Conservation (phyloP, 2,113 vertebrate genomes). For the Kryptolebias marmoratus region DNA sequence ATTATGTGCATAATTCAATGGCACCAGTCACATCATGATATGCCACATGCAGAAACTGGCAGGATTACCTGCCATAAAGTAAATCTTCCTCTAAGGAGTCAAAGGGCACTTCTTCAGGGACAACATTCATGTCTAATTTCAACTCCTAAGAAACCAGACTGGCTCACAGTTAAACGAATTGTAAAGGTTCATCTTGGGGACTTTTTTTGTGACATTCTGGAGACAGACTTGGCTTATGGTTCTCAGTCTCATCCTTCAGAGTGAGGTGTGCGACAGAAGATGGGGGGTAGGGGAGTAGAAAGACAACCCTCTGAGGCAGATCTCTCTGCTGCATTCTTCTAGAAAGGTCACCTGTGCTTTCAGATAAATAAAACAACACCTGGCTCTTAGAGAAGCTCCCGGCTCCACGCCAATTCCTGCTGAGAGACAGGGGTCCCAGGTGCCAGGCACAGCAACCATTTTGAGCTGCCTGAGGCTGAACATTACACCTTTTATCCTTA, state of each 20-base stretch:
- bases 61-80: background rate
- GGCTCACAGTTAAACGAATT: slow-evolving; percentile 23
- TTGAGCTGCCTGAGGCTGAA: slow-evolving; percentile 69
- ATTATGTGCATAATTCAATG: background rate
- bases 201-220: slow-evolving; percentile 25
- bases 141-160: slow-evolving; percentile 15
- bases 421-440: slow-evolving; percentile 71
- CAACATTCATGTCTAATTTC: slow-evolving; percentile 3
- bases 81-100: background rate
- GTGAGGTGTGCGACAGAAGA: slow-evolving; percentile 54
- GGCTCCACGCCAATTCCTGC: slow-evolving; percentile 64
- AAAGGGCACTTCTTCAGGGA: background rate
- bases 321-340: slow-evolving; percentile 58
- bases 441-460: slow-evolving; percentile 68
- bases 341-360: slow-evolving; percentile 74
- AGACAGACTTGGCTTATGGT: slow-evolving; percentile 26
- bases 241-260: slow-evolving; percentile 48
- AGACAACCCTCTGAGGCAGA: slow-evolving; percentile 59
- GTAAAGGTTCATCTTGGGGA: slow-evolving; percentile 16
- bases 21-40: background rate
- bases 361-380: slow-evolving; percentile 80
- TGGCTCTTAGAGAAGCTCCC: slow-evolving; percentile 66
- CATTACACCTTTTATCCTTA: slow-evolving; percentile 69
- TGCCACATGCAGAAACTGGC: background rate
- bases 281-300: slow-evolving; percentile 5